Base-by-base conservation (phyloP, 92 coral and sea anemone species). In the Micromussa lordhowensis region DNA sequence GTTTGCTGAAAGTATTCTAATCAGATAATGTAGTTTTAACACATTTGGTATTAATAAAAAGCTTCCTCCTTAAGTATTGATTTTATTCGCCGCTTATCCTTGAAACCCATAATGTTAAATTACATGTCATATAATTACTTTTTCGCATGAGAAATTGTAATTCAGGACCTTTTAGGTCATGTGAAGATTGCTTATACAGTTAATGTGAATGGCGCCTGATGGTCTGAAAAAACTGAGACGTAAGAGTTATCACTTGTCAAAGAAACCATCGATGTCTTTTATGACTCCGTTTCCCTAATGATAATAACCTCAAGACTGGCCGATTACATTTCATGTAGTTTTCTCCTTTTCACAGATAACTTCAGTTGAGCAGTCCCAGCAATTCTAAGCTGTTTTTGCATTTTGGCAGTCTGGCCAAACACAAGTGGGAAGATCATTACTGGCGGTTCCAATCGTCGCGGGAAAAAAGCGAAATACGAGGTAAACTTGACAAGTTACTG, bases 161-260 rank as follows among this genome's bases (percentile, higher is more conserved):
- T 53, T 57, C 72, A 57, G 22, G 63, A 74, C n/a, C 19, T 21
- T 32, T 28, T 59, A 16, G 40, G 53, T n/a, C n/a, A n/a, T 55
- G 68, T 36, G 26, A 74, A 75, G 70, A 57, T 38, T 75, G 80
- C 66, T 31, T 48, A 12, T 30, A 32, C 73, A 55, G 81, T 74
- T 3, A 84, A 58, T 84, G 26, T 55, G 64, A 55, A 74, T 84
- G 69, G 72, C 68, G 80, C 49, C 68, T 83, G 87, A 55, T 51
- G 16, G 87, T 72, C 79, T 73, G 36, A 55, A 6, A 73, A 73
- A 9, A 44, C 51, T 7, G 13, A 24, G 78, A 73, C 49, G 78
- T 73, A 75, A 59, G n/a, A 84, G 35, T 19, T 18, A 68, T n/a
- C 54, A 31, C 24, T 73, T 35, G 15, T 55, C 53, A 31, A 59